A percentile compares a stretch with the other conserved stretches of the same genome.
Conservation (phyloP, 1,140 invertebrate species). For the Diorhabda sublineata region DNA sequence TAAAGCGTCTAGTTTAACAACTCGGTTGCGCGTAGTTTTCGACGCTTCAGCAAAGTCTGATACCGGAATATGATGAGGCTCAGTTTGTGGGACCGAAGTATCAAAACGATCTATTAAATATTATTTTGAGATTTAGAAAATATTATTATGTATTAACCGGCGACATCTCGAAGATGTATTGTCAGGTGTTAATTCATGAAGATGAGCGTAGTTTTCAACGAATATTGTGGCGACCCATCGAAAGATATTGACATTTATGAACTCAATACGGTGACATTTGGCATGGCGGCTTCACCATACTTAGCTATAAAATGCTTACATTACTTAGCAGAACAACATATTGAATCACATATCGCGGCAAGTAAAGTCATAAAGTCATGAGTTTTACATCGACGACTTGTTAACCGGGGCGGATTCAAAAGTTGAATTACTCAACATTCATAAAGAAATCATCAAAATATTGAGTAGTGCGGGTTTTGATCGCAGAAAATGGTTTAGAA, state of each 20-base stretch:
- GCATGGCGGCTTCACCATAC: constrained; percentile 32
- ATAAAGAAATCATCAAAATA: constrained; percentile 26
- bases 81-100: constrained; percentile 32
- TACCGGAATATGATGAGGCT: constrained; percentile 31
- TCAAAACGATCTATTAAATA: constrained; percentile 30
- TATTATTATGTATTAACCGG: constrained; percentile 29
- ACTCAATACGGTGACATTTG: constrained; percentile 37
- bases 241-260: constrained; percentile 33
- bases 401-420: constrained; percentile 40
- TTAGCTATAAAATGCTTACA: constrained; percentile 33
- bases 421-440: constrained; percentile 21
- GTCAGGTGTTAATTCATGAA: constrained; percentile 33
- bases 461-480: constrained; percentile 24
- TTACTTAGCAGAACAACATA: constrained; percentile 35
- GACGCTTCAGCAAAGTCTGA: constrained; percentile 27
- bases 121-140: constrained; percentile 40
- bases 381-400: constrained; percentile 51
- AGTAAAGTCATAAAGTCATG: constrained; percentile 33
- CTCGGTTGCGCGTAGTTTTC: constrained; percentile 27
- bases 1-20: constrained; percentile 36
- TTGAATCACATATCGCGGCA: constrained; percentile 26
- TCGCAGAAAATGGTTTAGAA: constrained; percentile 35
- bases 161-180: constrained; percentile 46
- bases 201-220: constrained; percentile 39
- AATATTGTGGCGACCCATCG: constrained; percentile 39